phyloP scores from a whole-genome alignment of 2,888 invertebrate genomes.

The Rhodophaea formosa region DNA sequence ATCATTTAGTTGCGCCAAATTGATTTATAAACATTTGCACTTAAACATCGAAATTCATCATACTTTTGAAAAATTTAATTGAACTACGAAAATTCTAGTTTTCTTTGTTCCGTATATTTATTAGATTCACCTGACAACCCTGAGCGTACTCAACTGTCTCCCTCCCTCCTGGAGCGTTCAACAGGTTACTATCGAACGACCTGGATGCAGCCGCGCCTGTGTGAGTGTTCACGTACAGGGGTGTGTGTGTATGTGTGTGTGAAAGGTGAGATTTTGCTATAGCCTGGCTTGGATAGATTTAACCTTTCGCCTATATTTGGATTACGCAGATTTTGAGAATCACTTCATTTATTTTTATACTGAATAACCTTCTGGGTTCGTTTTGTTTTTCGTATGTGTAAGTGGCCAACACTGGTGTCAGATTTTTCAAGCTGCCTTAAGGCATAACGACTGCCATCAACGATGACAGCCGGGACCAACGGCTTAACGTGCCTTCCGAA shows the following conservation, averaged over 20 bases:
- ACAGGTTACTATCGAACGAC: slow-evolving; percentile 15
- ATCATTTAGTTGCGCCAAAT: too few species aligned
- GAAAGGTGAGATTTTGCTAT: neutral
- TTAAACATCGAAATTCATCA: too few species aligned
- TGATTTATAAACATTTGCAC: too few species aligned
- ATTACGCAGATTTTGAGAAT: neutral
- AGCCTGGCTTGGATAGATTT: neutral
- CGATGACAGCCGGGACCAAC: too few species aligned
- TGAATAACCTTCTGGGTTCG: too few species aligned
- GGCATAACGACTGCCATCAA: too few species aligned
- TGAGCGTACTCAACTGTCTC: neutral
- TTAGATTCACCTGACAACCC: neutral
- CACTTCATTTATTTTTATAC: neutral
- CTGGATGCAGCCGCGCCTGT: slow-evolving; percentile 6
- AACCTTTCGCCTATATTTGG: neutral
- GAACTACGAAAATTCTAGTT: too few species aligned
- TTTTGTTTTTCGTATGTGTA: too few species aligned
- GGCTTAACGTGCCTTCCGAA: too few species aligned
- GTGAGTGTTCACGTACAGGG: neutral
- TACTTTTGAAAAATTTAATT: too few species aligned
- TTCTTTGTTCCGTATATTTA: neutral
- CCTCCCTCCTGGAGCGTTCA: neutral
- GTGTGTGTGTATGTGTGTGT: neutral
- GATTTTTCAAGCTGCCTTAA: too few species aligned
- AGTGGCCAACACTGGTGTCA: too few species aligned